Percentiles rank a stretch among this genome's conserved stretches.
Conservation (phyloP, 2,888 invertebrate genomes). For the Teinopalpus imperialis region DNA sequence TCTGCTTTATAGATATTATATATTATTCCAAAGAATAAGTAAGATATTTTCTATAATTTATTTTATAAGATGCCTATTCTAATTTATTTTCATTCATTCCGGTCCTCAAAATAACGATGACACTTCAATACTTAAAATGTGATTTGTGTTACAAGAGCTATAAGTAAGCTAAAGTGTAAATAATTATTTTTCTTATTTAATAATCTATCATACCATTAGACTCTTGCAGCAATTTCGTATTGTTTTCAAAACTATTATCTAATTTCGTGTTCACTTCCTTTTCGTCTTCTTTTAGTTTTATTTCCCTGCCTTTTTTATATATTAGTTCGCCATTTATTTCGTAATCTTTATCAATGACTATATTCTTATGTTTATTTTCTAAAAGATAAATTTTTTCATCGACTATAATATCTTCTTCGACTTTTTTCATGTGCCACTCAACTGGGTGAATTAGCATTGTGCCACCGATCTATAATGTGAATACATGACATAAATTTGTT, state of each 20-base stretch:
- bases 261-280: conserved; percentile 8
- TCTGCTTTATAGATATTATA: too few relatives aligned
- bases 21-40: too few relatives aligned
- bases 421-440: conserved; percentile 75
- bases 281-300: conserved; percentile 36
- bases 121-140: too few relatives aligned
- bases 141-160: too few relatives aligned
- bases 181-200: too few relatives aligned
- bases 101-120: too few relatives aligned
- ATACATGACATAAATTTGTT: background rate
- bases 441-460: conserved; percentile 83
- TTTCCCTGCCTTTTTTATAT: conserved; percentile 33
- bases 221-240: background rate
- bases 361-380: conserved; percentile 52
- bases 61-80: too few relatives aligned
- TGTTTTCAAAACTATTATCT: background rate
- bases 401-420: conserved; percentile 58
- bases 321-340: conserved; percentile 36
- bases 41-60: too few relatives aligned
- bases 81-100: too few relatives aligned
- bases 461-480: conserved; percentile 73
- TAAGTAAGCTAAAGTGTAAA: too few relatives aligned
- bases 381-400: conserved; percentile 63
- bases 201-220: conserved; percentile 1
- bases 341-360: conserved; percentile 51